Evolutionary conservation across 2,888 invertebrate genomes (phyloP).

Genomic region (Dichetophora obliterata): DNA sequence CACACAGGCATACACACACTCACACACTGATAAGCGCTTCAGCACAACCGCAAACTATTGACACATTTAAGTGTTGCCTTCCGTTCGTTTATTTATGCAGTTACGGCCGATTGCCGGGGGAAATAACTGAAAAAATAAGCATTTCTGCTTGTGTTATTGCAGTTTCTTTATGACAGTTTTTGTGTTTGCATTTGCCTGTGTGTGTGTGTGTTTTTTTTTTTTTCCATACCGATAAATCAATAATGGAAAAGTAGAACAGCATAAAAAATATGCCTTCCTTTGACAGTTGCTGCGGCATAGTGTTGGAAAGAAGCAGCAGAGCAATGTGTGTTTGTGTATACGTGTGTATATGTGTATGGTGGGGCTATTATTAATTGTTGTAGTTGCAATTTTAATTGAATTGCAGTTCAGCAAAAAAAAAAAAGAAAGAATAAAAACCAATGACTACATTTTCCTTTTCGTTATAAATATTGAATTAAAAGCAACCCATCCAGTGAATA

Average conservation of each 20-base stretch:
- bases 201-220: neutral
- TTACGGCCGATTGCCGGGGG: constrained; percentile 1
- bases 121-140: neutral
- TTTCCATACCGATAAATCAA: constrained; percentile 21
- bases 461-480: neutral
- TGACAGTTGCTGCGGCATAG: neutral
- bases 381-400: constrained; percentile 17
- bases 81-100: constrained; percentile 9
- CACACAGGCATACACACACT: neutral
- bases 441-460: neutral
- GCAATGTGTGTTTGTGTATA: too few relatives aligned
- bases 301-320: neutral
- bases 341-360: neutral
- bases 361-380: neutral
- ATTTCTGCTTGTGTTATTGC: neutral
- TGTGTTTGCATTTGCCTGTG: neutral
- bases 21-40: neutral
- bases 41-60: constrained; percentile 36
- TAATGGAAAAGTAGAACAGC: constrained; percentile 20
- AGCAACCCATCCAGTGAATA: too few relatives aligned
- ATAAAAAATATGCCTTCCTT: constrained; percentile 7
- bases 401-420: neutral
- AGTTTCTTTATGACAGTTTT: neutral
- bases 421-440: neutral
- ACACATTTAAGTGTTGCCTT: constrained; percentile 32